A percentile compares a stretch with the other conserved stretches of the same genome.
These are phyloP conservation scores for Falcunculus frontatus DNA, from an alignment of 2,113 vertebrate genomes.

Conservation along the genomic window DNA sequence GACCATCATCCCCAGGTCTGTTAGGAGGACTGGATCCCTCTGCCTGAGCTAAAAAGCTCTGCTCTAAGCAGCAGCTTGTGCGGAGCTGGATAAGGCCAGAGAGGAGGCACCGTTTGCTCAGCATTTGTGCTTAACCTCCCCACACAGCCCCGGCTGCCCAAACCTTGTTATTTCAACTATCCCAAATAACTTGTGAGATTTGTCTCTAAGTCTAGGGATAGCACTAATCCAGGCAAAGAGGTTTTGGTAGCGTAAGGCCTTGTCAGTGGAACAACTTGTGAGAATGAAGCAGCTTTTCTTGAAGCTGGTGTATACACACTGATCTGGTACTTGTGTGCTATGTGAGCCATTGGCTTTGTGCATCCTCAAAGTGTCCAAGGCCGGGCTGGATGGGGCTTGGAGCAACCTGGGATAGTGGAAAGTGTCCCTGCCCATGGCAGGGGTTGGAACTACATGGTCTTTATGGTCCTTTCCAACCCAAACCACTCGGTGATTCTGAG, in stretches of 20 bases:
- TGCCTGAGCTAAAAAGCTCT: background rate
- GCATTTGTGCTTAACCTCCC: background rate
- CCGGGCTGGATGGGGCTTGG: no score
- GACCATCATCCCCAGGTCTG: background rate
- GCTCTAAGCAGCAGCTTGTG: background rate
- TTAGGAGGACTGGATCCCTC: background rate
- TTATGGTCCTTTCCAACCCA: background rate
- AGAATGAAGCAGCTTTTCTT: background rate
- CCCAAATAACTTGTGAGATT: background rate
- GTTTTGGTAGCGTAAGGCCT: background rate
- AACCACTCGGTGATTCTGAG: background rate
- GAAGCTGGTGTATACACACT: background rate
- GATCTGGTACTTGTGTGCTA: fast-evolving
- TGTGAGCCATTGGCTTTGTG: background rate
- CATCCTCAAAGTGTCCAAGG: background rate
- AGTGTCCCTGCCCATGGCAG: background rate
- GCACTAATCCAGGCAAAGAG: constrained; percentile 1
- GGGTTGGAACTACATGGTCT: background rate
- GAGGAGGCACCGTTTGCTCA: background rate
- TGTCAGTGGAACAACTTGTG: background rate
- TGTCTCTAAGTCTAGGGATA: background rate
- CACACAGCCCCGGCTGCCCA: background rate
- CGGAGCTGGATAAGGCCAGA: background rate
- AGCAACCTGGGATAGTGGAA: background rate
- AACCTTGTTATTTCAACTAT: background rate